Evolutionary conservation across 2,888 invertebrate genomes (phyloP).

Genomic region (Plebejus argus): DNA sequence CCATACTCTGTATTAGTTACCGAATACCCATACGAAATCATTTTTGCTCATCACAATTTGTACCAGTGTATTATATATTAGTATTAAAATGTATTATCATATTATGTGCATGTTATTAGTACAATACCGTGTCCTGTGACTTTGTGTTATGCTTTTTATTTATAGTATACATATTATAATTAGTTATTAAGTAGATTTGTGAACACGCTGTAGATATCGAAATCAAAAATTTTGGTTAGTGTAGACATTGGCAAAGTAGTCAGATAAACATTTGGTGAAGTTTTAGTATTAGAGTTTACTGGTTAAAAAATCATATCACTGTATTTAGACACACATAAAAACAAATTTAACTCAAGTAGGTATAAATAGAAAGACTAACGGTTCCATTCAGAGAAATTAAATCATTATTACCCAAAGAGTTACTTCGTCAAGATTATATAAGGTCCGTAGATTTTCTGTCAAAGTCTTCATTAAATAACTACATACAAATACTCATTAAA

Average conservation of each 20-base stretch:
- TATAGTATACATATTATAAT: constrained; percentile 45
- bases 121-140: constrained; percentile 82
- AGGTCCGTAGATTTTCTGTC: no score
- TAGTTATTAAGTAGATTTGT: constrained; percentile 29
- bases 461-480: no score
- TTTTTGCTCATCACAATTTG: constrained; percentile 35
- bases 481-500: no score
- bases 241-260: constrained; percentile 18
- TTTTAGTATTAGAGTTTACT: not conserved
- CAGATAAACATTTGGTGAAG: not conserved
- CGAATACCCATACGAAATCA: constrained; percentile 8
- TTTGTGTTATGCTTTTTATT: constrained; percentile 81
- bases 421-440: no score
- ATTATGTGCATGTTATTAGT: constrained; percentile 56
- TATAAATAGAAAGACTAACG: not conserved
- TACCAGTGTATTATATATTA: constrained; percentile 27
- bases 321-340: constrained; percentile 8
- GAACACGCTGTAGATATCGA: constrained; percentile 32
- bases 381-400: no score
- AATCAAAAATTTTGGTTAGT: constrained; percentile 15
- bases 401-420: no score
- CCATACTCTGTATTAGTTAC: not conserved
- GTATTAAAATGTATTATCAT: constrained; percentile 13
- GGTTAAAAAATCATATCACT: not conserved
- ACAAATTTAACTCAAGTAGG: not conserved